Base-by-base conservation (phyloP, 2,797 vertebrate species). In the Lophura swinhoii region DNA sequence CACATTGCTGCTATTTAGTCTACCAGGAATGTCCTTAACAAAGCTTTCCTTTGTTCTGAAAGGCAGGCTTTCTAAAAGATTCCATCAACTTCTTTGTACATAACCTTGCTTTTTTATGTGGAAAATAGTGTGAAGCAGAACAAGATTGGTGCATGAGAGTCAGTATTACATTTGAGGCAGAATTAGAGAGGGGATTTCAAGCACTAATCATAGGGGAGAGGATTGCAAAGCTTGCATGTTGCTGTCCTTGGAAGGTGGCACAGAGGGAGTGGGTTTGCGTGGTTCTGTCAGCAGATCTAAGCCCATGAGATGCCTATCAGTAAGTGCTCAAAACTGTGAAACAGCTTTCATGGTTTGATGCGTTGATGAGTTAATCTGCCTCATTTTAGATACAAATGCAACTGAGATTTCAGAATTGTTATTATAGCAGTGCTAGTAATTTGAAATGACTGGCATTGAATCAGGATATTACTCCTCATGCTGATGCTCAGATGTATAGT, bases 381-480 rank as follows among this genome's bases (percentile, higher is more conserved):
- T 90, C 22, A 60, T 89, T 93, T 72, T 82, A 86, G 28, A 39
- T 76, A 37, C 8, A n/a, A 79, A 64, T 90, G 51, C 23, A 60
- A 12, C 39, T 73, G 26, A 90, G 12, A 78, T 86, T 89, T 46
- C 53, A 53, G 29, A 64, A 66, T 56, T 72, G 63, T 62, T 77
- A 51, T 18, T 7, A 12, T 63, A 72, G 29, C 46, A 67, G 18
- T 80, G 5, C 43, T 88, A 22, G 5, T 72, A 70, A 56, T 62
- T 92, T 88, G 41, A 69, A 48, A 78, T 94, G 80, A 55, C 44
- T 86, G 70, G 14, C 35, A 35, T 88, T 74, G 67, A 84, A 37
- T 71, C 8, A 73, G 26, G 44, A 39, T 85, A 74, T 89, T 92
- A 44, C 2, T 72, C 58, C 7, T 72, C 29, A 2, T 71, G 24